Base-by-base conservation (phyloP, 2,888 invertebrate genomes). In the Xestobium rufovillosum region DNA sequence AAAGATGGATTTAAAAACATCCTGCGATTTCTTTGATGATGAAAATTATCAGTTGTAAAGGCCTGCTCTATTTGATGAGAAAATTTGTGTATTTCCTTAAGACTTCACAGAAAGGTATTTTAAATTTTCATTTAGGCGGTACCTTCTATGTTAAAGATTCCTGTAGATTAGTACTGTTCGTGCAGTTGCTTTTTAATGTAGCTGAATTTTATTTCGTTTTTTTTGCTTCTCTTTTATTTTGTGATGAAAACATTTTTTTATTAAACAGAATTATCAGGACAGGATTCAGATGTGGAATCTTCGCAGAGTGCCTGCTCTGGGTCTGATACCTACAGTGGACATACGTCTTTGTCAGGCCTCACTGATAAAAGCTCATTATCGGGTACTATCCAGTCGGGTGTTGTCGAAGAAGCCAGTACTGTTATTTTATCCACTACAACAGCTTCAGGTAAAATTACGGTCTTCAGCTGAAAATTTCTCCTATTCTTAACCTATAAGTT, bases 271-370 rank as follows among this genome's bases (percentile, higher is more conserved):
- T n/a, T 19, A 8, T n/a, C 23, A 19, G 50, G 52, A 6, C 52
- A 50, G 26, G 66, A 66, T 51, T 66, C 66, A 6, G 65, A 65
- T 47, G 53, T 58, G 16, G 64, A 65, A 41, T 59, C 63, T 23
- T 62, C 63, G 9, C 62, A 64, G 35, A 66, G 66, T 47, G 55
- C 61, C 11, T 61, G 65, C 42, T 65, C 65, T 11, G 51, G 49
- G 19, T 55, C 55, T 14, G 66, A 65, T 44, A 63, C 62, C 4
- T 63, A 64, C 40, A 65, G 64, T 46, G 64, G 63, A 34, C 62
- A 63, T 40, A 65, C 63, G 31, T 63, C 65, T 29, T 50, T 61
- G 3, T 63, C 64, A 10, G 60, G 58, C 33, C 47, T 56, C 35
- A 63, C 63, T 9, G 65, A 66, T 31, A 63, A 59, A 43, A 59